A percentile compares a stretch with the other conserved stretches of the same genome.
These are phyloP conservation scores for Phrynocephalus versicolor DNA, from an alignment of 2,113 vertebrate genomes.

Conservation along the genomic window DNA sequence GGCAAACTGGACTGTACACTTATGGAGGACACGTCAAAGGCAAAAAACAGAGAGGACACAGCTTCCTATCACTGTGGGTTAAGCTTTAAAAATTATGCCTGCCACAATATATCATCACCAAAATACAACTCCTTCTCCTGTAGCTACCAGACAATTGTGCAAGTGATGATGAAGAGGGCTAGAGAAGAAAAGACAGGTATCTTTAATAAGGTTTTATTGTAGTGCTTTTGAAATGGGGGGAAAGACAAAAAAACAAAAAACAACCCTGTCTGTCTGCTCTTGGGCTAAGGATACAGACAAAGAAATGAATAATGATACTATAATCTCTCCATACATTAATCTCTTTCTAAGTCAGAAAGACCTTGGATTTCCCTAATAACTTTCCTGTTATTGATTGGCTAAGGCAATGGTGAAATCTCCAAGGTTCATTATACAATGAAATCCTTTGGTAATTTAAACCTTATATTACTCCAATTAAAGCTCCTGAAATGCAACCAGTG, in stretches of 20 bases:
- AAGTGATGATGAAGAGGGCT: not conserved
- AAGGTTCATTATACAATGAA: not conserved
- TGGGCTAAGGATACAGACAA: not conserved
- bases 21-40: not conserved
- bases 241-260: too few species aligned
- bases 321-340: not conserved
- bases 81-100: not conserved
- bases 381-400: rapidly evolving
- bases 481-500: not conserved
- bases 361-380: not conserved
- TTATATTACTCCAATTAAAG: conserved; percentile 6
- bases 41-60: not conserved
- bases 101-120: not conserved
- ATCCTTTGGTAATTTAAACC: not conserved
- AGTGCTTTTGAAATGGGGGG: conserved; percentile 5
- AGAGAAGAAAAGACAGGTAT: not conserved
- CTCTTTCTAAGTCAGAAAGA: rapidly evolving
- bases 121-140: not conserved
- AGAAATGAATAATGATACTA: conserved; percentile 22
- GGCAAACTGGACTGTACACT: not conserved
- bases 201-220: not conserved
- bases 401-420: not conserved
- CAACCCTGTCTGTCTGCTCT: not conserved
- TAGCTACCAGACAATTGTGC: not conserved
- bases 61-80: not conserved